Evolutionary conservation across 2,888 invertebrate species (phyloP), one percentile per base, ranked within the genome.

Genomic region (Agonopterix alstromeriana): DNA sequence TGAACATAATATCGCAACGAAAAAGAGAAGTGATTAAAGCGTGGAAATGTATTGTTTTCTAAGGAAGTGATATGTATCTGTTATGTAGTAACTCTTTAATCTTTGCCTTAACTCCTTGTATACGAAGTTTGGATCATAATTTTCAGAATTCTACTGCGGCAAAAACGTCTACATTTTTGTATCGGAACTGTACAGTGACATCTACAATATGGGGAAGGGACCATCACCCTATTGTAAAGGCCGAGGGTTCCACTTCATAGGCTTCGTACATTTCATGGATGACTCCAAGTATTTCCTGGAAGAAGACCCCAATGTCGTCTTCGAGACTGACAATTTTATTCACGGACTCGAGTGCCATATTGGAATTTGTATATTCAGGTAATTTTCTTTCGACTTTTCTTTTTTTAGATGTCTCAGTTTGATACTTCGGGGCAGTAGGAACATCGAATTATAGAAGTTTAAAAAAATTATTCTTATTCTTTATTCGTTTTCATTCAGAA

Each of bases 291-390:
- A 88, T 48, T 87, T 68, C 50, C 51, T 85, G 10, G 80, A 80
- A 46, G 85, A 88, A 45, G 87, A 87, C 45, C 85, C 87, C 0
- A 79, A 55, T 42, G 57, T 88, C 0, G 73, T 67, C 0, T 88
- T 88, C 48, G 69, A 73, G 43, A 85, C 69, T 67, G 85, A 88
- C 52, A 87, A 87, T 52, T 87, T 69, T 45, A 65, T 87, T 10
- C 87, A 88, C 36, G 87, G 87, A 0, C 50, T 88, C 48, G 87
- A 88, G 59, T 88, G 87, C 46, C 84, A 86, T 49, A 50, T 75
- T 1, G 77, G 77, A 1, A 52, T 88, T 42, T 88, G 87, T 56
- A 75, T 88, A 35, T 88, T 74, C 59, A 82, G 87, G 87, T 83
- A 53, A 61, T 54, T 53, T 12, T 38, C 1, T 38, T n/a, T 38